Base-by-base conservation (phyloP, 2,888 invertebrate species). In the Alloplasta piceator region DNA sequence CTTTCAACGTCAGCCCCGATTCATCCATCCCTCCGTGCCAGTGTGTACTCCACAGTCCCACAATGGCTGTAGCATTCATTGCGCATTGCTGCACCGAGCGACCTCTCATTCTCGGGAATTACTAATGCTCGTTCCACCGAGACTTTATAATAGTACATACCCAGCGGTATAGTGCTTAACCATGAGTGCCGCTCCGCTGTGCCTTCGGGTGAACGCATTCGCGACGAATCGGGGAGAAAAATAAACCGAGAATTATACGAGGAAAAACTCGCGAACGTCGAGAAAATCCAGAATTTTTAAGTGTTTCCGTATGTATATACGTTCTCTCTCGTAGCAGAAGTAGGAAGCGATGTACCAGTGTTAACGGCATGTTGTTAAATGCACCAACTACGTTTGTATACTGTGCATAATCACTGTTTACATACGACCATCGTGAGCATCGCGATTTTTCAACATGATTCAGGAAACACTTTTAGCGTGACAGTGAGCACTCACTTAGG, bases 71-170 rank as follows among this genome's bases (percentile, higher is more conserved):
- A 43, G 61, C 58, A 56, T 74, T 71, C 61, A 55, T 52, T 58
- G 64, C 64, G 70, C 46, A 74, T 66, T 75, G 46, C 67, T 60
- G 46, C 60, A 71, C 67, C 70, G 39, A 4, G 70, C 74, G 58
- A 71, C 61, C 80, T 63, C 58, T 52, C 43, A 43, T 52, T 38
- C 46, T 63, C 60, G 66, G 60, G 71, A 74, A 80, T 80, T 80
- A 76, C 75, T 76, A 76, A 71, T 67, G 71, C 75, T 80, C 67
- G 71, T 80, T 80, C 61, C 80, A 75, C 61, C 71, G 71, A 72
- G 70, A 79, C 61, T 66, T 72, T 71, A 71, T 80, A 80, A 79
- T 70, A 70, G 60, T 61, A 71, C 56, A 76, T 70, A 68, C 55
- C 55, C 12, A 39, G 16, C 52, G 12, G 50, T 39, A 26, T n/a